Conservation (phyloP, 2,888 invertebrate genomes). For the Isotomurus palustris region DNA sequence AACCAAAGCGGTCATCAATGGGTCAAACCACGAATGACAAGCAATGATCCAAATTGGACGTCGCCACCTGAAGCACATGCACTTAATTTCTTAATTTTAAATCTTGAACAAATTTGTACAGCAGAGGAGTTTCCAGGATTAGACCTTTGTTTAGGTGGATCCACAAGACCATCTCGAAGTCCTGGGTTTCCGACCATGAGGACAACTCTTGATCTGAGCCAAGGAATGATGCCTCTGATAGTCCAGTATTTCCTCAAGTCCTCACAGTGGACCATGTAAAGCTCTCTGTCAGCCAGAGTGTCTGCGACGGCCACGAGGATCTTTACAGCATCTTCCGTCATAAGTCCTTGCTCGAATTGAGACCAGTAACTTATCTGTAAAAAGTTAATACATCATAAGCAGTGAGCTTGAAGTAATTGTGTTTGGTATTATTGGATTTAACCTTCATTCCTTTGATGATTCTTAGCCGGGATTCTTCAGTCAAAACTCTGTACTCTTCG, state of each 20-base stretch:
- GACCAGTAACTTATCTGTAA: conserved; percentile 58
- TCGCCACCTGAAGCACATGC: conserved; percentile 13
- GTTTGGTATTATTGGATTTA: neutral
- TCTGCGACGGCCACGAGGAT: conserved; percentile 58
- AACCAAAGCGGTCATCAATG: conserved; percentile 36
- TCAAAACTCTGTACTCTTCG: conserved; percentile 59
- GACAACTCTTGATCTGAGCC: conserved; percentile 19
- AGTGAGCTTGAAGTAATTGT: neutral
- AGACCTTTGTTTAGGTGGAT: no score
- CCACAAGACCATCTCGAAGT: no score
- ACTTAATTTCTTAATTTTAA: neutral
- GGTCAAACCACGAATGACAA: conserved; percentile 52
- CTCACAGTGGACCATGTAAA: conserved; percentile 42
- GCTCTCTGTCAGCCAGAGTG: conserved; percentile 54
- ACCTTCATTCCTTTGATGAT: conserved; percentile 59
- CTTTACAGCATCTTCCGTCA: conserved; percentile 59
- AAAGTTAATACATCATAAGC: neutral
- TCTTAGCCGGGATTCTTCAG: conserved; percentile 58
- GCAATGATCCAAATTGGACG: conserved; percentile 35
- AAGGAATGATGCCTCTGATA: conserved; percentile 27
- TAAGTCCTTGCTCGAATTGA: conserved; percentile 61
- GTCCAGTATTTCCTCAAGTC: conserved; percentile 39
- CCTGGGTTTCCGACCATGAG: no score
- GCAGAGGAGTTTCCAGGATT: neutral
- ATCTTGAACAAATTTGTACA: no score